Base-by-base conservation (phyloP, 2,113 vertebrate species). In the Rhinogobius similis region DNA sequence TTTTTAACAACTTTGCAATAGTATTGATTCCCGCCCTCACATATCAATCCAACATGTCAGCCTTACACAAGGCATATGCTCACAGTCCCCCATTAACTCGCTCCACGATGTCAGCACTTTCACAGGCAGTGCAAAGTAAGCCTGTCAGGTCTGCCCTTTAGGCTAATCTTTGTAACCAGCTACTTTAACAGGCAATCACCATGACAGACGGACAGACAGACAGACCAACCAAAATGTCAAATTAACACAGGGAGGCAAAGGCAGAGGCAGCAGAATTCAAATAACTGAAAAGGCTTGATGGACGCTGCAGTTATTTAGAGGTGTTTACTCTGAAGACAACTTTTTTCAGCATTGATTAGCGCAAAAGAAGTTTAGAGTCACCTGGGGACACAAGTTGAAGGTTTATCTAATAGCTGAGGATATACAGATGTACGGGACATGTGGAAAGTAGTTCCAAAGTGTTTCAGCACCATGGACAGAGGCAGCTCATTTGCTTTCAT, bases 101-200 rank as follows among this genome's bases (percentile, higher is more conserved):
- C 71, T 56, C 59, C 41, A 67, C 44, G 3, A 62, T 78, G 82
- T 88, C 89, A 89, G 86, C 86, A 81, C 36, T 83, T 90, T 80
- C 62, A 72, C 65, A 2, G 38, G 32, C 59, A 67, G 70, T 68
- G 66, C 72, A 70, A 72, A 39, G 62, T 62, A 52, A 18, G 70
- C 73, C 78, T 80, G 86, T 75, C 86, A 89, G 68, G 79, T 85
- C 70, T 86, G 88, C 82, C 87, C 87, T 90, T 90, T 86, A 67
- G 82, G 70, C 76, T 83, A 81, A 83, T 90, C 80, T 88, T 81
- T 87, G 78, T 80, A 78, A 71, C 66, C 80, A 78, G 78, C 71
- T 72, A 72, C 75, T 82, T 68, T 70, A 86, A 82, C 85, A 81
- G 81, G 56, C 73, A 87, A 86, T 85, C 79, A 73, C 78, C 83